Evolutionary conservation across 2,888 invertebrate genomes (phyloP), one percentile per base, ranked within the genome.

Genomic region (Oeneis ivallda): DNA sequence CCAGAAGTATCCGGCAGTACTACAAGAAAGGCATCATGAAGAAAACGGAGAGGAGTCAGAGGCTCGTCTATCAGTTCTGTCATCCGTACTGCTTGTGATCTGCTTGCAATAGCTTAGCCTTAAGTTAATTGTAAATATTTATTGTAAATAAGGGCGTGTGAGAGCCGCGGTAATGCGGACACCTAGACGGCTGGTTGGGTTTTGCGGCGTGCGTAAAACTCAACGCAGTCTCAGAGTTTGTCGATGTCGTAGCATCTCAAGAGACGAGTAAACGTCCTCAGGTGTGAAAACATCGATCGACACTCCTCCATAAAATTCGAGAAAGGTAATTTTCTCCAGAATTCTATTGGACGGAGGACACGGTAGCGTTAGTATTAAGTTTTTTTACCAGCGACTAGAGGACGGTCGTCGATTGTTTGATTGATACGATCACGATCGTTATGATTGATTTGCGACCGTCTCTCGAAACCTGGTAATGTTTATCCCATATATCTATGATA

Each of bases 1-100:
- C 98, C 72, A 94, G 99, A 65, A 99, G 98, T 75, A 98, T 99
- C 82, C 93, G 99, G 61, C 99, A 99, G 86, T 99, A 99, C 92
- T 99, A 99, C 94, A 99, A 99, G 91, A 99, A 99, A 89, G 98
- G 98, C 65, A 99, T 99, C 86, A 98, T 99, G 97, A 98, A 98
- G 94, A 99, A 99, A 89, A 99, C 99, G 0, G 98, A 98, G 84
- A 94, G 99, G 72, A 98, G 98, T 75, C 99, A 99, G 91, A 94
- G 99, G 83, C 94, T 99, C 77, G 99, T 99, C 70, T 99, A 99
- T 92, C 99, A 99, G 92, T 99, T 99, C 92, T 99, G 98, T 86
- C 96, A 97, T 85, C 98, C 98, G 17, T 98, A 98, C 89, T 95
- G 95, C 82, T 94, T 97, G 84, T 97, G 94, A 93, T 82, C 75